Evolutionary conservation across 2,113 vertebrate species (phyloP), one percentile per base, ranked within the genome.

Genomic region (Hoplias malabaricus): DNA sequence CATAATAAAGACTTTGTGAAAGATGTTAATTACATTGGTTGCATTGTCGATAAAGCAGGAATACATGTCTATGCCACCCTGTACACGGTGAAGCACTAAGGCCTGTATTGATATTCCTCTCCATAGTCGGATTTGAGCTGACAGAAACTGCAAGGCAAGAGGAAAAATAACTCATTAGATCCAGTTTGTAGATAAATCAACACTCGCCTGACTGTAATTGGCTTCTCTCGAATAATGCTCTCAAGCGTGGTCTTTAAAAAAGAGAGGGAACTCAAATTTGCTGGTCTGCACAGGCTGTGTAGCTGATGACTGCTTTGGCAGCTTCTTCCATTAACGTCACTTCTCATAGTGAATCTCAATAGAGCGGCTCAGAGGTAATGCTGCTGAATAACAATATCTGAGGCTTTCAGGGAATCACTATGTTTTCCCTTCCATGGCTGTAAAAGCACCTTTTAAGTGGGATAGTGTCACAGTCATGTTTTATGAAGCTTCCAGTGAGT

Each of bases 21-120:
- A 68, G 85, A 84, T 80, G 82, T 85, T 90, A 92, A 92, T 90
- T 87, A 86, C 86, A 86, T 84, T 80, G 75, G 81, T 72, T 56
- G 69, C 21, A 19, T 83, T 66, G 77, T 83, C 87, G 87, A 88
- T 90, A 87, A 89, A 85, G 84, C 83, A 82, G 77, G 75, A 78
- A 46, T 68, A 69, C 42, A 83, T 75, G 85, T 84, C 77, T 50
- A 85, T 77, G 80, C 80, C 78, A 81, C 76, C 74, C 82, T 80
- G 83, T 77, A 57, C 68, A 38, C 31, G 80, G 43, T 9, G 38
- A 40, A 59, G 19, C 14, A 13, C 29, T 48, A 63, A 36, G 16
- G 19, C 38, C 23, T 61, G 34, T 34, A 68, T 70, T 75, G 67
- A 78, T 77, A 80, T 72, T 50, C 74, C 16, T 73, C 56, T 54